These are phyloP conservation scores for Baccha elongata DNA, from an alignment of 2,888 invertebrate genomes.

Conservation along the genomic window DNA sequence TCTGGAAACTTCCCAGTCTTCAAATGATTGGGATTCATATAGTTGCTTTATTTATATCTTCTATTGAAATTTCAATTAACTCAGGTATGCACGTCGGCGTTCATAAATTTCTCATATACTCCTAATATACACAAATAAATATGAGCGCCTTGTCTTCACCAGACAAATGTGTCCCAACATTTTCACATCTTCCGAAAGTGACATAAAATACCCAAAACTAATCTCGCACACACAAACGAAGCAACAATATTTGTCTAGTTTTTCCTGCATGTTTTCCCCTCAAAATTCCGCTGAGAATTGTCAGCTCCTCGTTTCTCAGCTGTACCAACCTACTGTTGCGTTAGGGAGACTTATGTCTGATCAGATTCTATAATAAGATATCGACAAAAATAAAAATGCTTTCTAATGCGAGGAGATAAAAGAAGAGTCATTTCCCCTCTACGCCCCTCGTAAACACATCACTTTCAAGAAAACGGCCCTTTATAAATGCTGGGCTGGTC, in stretches of 20 bases:
- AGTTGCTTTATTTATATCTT: too few relatives aligned
- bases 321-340: constrained; percentile 20
- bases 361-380: constrained; percentile 72
- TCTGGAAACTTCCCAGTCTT: too few relatives aligned
- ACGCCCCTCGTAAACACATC: not conserved
- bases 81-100: constrained; percentile 48
- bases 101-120: constrained; percentile 57
- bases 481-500: constrained; percentile 18
- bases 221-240: constrained; percentile 28
- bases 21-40: too few relatives aligned
- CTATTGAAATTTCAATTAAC: constrained; percentile 64
- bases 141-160: constrained; percentile 60
- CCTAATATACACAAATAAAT: constrained; percentile 57
- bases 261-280: constrained; percentile 33
- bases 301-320: constrained; percentile 37
- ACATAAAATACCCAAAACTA: constrained; percentile 49
- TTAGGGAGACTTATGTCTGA: constrained; percentile 63
- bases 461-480: constrained; percentile 14
- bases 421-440: constrained; percentile 39
- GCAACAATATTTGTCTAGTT: constrained; percentile 37
- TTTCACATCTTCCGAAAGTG: constrained; percentile 38
- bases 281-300: constrained; percentile 51
- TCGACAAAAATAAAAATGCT: constrained; percentile 64
- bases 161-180: constrained; percentile 56
- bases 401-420: constrained; percentile 41